Percentiles rank a stretch among this genome's conserved stretches.
phyloP scores from a whole-genome alignment of 2,797 vertebrate species.

The Acestrorhynchus altus region DNA sequence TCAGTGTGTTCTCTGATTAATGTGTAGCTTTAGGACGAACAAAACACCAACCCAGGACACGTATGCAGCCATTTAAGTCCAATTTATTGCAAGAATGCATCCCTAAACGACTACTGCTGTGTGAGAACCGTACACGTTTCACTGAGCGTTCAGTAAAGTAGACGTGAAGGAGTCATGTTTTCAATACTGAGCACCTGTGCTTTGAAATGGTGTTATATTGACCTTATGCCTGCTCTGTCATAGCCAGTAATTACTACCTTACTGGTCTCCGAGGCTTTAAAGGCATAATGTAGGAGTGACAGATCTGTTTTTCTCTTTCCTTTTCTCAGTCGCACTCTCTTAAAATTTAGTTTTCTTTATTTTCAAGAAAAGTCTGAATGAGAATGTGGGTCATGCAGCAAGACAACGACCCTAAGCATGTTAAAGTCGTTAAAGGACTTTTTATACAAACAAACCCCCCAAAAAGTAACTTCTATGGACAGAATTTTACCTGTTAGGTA shows the following conservation, averaged over 20 bases:
- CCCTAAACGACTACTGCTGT: background rate
- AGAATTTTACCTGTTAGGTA: no score
- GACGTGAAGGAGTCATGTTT: background rate
- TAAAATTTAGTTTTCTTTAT: no score
- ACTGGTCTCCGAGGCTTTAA: background rate
- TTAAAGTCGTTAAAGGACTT: no score
- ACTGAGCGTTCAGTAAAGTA: background rate
- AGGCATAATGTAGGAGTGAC: background rate
- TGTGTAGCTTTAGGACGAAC: background rate
- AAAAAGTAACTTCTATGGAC: no score
- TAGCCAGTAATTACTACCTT: background rate
- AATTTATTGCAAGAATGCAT: background rate
- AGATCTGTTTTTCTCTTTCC: background rate
- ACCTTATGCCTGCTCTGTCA: background rate
- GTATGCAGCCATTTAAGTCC: background rate
- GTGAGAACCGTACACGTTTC: background rate
- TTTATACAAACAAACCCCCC: no score
- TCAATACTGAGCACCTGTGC: background rate
- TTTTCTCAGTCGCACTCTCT: background rate
- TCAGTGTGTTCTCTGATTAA: background rate
- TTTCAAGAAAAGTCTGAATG: no score
- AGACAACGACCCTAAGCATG: no score
- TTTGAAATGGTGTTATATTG: background rate
- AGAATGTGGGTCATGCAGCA: no score
- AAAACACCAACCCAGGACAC: background rate